A percentile compares a stretch with the other conserved stretches of the same genome.
phyloP scores from a whole-genome alignment of 2,113 vertebrate species.

The Bettongia penicillata region DNA sequence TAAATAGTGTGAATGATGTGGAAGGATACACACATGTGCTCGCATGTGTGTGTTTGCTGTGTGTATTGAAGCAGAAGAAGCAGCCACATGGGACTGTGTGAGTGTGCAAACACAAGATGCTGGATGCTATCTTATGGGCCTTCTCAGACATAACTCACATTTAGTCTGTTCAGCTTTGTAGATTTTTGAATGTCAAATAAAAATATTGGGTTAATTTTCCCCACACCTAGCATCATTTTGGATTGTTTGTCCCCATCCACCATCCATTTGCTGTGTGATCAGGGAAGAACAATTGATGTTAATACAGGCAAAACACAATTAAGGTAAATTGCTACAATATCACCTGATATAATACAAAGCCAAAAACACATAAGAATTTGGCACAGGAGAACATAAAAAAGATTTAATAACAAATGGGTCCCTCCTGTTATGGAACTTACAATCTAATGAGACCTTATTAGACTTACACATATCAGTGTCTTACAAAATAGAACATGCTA shows the following conservation, averaged over 20 bases:
- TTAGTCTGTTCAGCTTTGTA: not conserved
- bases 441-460: not conserved
- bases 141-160: fast-evolving
- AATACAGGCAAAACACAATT: constrained; percentile 63
- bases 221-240: constrained; percentile 26
- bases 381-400: not conserved
- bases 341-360: constrained; percentile 4
- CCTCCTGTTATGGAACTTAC: not conserved
- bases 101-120: not conserved
- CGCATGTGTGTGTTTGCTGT: not conserved
- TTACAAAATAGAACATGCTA: not conserved
- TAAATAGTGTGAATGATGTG: not conserved
- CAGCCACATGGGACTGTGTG: not conserved
- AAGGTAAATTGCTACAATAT: constrained; percentile 59
- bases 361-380: constrained; percentile 44
- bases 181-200: not conserved
- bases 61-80: not conserved
- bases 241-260: constrained; percentile 52
- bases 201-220: not conserved
- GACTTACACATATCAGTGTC: not conserved
- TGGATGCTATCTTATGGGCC: fast-evolving
- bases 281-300: constrained; percentile 68
- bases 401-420: not conserved
- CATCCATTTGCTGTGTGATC: constrained; percentile 38
- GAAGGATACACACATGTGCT: not conserved